Evolutionary conservation across 2,888 invertebrate species (phyloP).

Genomic region (Diploptera punctata): DNA sequence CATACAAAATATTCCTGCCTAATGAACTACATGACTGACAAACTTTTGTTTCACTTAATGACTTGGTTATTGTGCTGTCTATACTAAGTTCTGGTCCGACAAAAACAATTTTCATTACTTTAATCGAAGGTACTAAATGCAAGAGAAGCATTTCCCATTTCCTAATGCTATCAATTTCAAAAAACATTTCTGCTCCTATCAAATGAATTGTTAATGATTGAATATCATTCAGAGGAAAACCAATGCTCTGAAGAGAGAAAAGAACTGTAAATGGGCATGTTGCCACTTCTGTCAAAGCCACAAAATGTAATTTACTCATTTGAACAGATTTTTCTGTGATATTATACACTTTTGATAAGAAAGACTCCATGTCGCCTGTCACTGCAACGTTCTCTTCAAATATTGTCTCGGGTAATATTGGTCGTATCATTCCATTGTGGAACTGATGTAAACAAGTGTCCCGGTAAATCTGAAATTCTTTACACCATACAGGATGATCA

Average conservation of each 20-base stretch:
- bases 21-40: conserved; percentile 37
- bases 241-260: conserved; percentile 52
- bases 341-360: conserved; percentile 24
- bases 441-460: conserved; percentile 66
- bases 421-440: conserved; percentile 63
- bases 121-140: conserved; percentile 65
- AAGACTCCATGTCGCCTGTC: conserved; percentile 36
- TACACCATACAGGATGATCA: conserved; percentile 67
- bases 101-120: conserved; percentile 64
- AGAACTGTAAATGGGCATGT: conserved; percentile 47
- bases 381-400: conserved; percentile 47
- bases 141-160: conserved; percentile 76
- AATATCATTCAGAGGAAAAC: conserved; percentile 42
- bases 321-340: not conserved
- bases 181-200: conserved; percentile 73
- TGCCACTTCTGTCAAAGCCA: conserved; percentile 47
- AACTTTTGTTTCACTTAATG: conserved; percentile 2
- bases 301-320: conserved; percentile 32
- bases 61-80: not conserved
- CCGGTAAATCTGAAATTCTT: conserved; percentile 65
- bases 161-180: conserved; percentile 70
- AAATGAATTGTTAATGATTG: conserved; percentile 57
- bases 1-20: conserved; percentile 40
- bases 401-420: conserved; percentile 63
- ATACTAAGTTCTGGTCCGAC: conserved; percentile 67